phyloP scores from a whole-genome alignment of 2,888 invertebrate species.

The Pycnomerus fuliginosus region DNA sequence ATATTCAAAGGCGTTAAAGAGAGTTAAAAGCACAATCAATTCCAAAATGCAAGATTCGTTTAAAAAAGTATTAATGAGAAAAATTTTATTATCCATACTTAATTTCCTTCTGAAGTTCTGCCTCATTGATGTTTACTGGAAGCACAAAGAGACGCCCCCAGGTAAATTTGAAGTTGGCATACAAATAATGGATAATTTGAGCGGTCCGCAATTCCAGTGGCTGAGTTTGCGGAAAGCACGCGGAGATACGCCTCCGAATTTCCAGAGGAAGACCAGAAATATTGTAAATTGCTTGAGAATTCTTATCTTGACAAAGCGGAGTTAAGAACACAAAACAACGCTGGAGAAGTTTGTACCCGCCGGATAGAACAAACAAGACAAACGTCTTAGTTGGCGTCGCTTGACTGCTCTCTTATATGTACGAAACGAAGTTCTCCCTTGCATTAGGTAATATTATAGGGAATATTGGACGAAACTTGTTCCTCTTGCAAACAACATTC shows the following conservation, averaged over 20 bases:
- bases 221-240: conserved; percentile 31
- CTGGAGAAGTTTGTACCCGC: conserved; percentile 39
- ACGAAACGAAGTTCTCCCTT: neutral
- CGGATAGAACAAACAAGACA: conserved; percentile 45
- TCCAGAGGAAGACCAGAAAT: conserved; percentile 32
- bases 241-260: conserved; percentile 22
- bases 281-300: conserved; percentile 41
- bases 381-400: conserved; percentile 44
- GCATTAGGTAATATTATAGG: neutral
- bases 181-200: no score
- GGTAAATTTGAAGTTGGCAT: no score
- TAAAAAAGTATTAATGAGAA: no score
- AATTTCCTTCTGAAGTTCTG: no score
- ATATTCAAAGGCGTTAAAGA: no score
- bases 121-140: no score
- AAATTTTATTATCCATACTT: no score
- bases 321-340: conserved; percentile 40
- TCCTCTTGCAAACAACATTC: no score
- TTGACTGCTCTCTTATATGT: conserved; percentile 25
- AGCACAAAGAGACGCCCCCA: no score
- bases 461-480: neutral
- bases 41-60: no score
- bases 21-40: no score
- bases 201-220: conserved; percentile 24
- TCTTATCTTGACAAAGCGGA: conserved; percentile 44